These are phyloP conservation scores for Drosophila melanogaster DNA, from an alignment of 1,140 invertebrate species.

Conservation along the genomic window Release_6_plus_ISO1_MT NT_033779.5:16611501-16612000, in stretches of 20 bases:
- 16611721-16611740: conserved; percentile 47
- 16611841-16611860: conserved; percentile 49
- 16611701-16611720: conserved; percentile 53
- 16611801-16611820: not conserved
- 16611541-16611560: conserved; percentile 1
- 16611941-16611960: conserved; percentile 12
- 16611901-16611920: conserved; percentile 18
- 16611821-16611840: conserved; percentile 29
- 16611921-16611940: conserved; percentile 31
- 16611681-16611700: conserved; percentile 65
- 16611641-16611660: conserved; percentile 4
- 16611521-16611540: not conserved
- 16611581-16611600: conserved; percentile 63
- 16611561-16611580: conserved; percentile 60
- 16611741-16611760: conserved; percentile 59
- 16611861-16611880: conserved; percentile 69
- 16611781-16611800: not conserved
- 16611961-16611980: conserved; percentile 4
- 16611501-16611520: conserved; percentile 46
- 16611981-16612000: conserved; percentile 11
- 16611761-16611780: conserved; percentile 63
- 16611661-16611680: conserved; percentile 56
- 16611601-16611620: conserved; percentile 66
- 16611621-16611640: conserved; percentile 35
- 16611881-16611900: conserved; percentile 39